Percentiles rank a stretch among this genome's conserved stretches.
Evolutionary conservation across 1,140 invertebrate genomes (phyloP).

Genomic region (Protaetia brevitarsis): DNA sequence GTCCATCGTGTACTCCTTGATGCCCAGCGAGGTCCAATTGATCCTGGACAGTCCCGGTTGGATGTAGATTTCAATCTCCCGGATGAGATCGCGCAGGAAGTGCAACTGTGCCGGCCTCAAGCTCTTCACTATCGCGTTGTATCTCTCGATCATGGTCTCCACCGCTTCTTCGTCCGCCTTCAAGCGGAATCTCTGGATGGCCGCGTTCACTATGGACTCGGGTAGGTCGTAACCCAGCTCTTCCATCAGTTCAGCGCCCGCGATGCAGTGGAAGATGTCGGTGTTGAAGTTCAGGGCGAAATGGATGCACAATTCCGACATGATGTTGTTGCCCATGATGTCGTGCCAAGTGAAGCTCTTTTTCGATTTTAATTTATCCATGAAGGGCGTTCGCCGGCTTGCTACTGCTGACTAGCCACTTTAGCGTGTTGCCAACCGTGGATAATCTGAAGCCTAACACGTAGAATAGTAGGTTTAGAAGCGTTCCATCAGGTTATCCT

Average conservation of each 20-base stretch:
- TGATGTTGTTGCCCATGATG: slow-evolving; percentile 59
- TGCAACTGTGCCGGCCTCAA: slow-evolving; percentile 63
- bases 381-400: slow-evolving; percentile 34
- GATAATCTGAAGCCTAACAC: slow-evolving; percentile 20
- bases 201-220: slow-evolving; percentile 62
- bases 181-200: slow-evolving; percentile 66
- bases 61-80: slow-evolving; percentile 72
- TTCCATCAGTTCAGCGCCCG: slow-evolving; percentile 73
- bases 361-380: slow-evolving; percentile 48
- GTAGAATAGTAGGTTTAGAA: no score
- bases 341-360: slow-evolving; percentile 63
- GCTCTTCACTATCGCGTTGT: slow-evolving; percentile 58
- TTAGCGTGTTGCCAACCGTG: slow-evolving; percentile 15
- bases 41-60: slow-evolving; percentile 75
- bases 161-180: slow-evolving; percentile 61
- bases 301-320: slow-evolving; percentile 62
- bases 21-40: slow-evolving; percentile 80
- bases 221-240: slow-evolving; percentile 70
- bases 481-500: no score
- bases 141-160: slow-evolving; percentile 57
- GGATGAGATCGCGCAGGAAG: slow-evolving; percentile 64
- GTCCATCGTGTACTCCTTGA: slow-evolving; percentile 65
- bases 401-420: slow-evolving; percentile 15
- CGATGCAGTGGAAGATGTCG: slow-evolving; percentile 68
- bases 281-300: slow-evolving; percentile 65